phyloP scores from a whole-genome alignment of 2,113 vertebrate species.

The Syngnathus floridae region DNA sequence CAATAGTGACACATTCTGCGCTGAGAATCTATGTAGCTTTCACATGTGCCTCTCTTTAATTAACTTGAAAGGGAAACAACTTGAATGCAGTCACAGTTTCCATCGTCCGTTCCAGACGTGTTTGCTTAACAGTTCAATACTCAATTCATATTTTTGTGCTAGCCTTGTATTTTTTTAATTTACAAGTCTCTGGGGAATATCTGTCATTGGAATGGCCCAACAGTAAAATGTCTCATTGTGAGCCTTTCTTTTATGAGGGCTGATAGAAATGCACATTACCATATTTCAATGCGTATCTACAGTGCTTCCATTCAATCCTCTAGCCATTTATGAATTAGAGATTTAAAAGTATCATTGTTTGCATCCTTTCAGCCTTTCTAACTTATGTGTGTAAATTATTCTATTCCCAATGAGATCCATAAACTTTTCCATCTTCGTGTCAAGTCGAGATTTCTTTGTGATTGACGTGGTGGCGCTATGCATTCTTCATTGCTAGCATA shows the following conservation, averaged over 20 bases:
- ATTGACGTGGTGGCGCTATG: slow-evolving; percentile 9
- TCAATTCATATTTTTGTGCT: neutral
- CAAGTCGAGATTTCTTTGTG: slow-evolving; percentile 5
- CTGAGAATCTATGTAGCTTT: slow-evolving; percentile 8
- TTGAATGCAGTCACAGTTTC: slow-evolving; percentile 21
- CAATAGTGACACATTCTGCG: slow-evolving; percentile 25
- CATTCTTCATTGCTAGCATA: slow-evolving; percentile 9
- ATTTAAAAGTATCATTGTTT: slow-evolving; percentile 25
- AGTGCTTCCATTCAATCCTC: slow-evolving; percentile 26
- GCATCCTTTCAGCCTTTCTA: slow-evolving; percentile 3
- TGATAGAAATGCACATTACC: slow-evolving; percentile 40
- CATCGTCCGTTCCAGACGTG: neutral
- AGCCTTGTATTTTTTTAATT: slow-evolving; percentile 14
- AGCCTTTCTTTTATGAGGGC: slow-evolving; percentile 40
- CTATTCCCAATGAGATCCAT: slow-evolving; percentile 24
- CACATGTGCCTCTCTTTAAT: slow-evolving; percentile 11
- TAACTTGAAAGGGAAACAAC: slow-evolving; percentile 11
- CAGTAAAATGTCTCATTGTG: slow-evolving; percentile 43
- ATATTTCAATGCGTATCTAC: slow-evolving; percentile 25
- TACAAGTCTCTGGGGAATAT: slow-evolving; percentile 42
- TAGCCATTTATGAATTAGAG: slow-evolving; percentile 42
- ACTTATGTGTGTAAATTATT: slow-evolving; percentile 35
- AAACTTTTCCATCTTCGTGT: slow-evolving; percentile 9
- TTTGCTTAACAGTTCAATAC: neutral
- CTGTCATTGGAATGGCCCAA: slow-evolving; percentile 48